phyloP scores from a whole-genome alignment of 2,888 invertebrate genomes.

The Torymus aiolomorphi region DNA sequence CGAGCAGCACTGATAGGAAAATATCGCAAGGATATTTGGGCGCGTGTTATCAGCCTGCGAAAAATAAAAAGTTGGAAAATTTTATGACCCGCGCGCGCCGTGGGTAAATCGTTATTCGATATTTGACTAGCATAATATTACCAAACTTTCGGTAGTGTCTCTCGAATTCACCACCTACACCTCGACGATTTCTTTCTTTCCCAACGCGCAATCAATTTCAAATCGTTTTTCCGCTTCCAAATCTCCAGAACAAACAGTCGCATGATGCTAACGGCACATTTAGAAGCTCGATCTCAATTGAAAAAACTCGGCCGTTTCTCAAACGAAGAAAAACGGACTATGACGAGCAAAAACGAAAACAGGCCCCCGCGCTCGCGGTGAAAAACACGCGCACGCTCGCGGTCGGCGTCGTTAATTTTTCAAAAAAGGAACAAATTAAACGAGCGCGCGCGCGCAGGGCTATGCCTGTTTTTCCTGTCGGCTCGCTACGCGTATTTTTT shows the following conservation, averaged over 20 bases:
- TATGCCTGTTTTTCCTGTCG: slow-evolving; percentile 17
- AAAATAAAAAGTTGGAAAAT: slow-evolving; percentile 49
- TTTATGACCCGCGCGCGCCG: neutral
- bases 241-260: no score
- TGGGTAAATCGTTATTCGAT: slow-evolving; percentile 53
- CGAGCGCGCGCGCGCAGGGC: neutral
- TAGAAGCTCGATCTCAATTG: no score
- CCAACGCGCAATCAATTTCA: no score
- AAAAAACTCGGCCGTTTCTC: no score
- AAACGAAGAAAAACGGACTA: no score
- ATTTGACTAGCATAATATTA: slow-evolving; percentile 32
- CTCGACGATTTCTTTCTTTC: no score
- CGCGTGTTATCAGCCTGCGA: slow-evolving; percentile 36
- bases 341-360: neutral
- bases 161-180: neutral
- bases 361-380: neutral
- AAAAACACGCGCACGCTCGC: neutral
- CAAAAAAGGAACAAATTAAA: slow-evolving; percentile 19
- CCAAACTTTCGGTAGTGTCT: neutral
- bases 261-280: no score
- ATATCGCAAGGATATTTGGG: slow-evolving; percentile 47
- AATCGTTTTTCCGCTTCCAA: no score
- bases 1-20: slow-evolving; percentile 32
- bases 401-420: slow-evolving; percentile 26
- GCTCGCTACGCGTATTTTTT: slow-evolving; percentile 33